phyloP scores from a whole-genome alignment of 2,797 vertebrate species.

The Orientallactaga sibirica region DNA sequence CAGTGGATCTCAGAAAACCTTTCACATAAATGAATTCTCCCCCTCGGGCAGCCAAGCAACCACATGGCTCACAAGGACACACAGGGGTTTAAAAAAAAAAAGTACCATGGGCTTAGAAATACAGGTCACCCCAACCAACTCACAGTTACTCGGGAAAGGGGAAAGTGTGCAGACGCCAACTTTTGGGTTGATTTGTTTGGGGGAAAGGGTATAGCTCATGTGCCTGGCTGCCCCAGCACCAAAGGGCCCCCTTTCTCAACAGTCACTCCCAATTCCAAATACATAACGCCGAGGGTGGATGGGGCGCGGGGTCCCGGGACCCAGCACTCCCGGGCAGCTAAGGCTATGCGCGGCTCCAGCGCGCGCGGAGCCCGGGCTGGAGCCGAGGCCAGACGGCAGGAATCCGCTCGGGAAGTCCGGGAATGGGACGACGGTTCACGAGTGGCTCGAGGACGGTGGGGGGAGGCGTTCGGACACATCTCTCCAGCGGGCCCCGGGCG shows the following conservation, averaged over 20 bases:
- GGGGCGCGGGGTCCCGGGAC: no score
- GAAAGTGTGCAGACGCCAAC: neutral
- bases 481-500: neutral
- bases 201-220: neutral
- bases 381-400: neutral
- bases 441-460: no score
- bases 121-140: neutral
- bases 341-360: no score
- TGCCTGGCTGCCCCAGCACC: neutral
- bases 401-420: neutral
- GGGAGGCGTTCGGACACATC: neutral
- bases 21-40: conserved; percentile 3
- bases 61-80: neutral
- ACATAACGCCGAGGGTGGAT: neutral
- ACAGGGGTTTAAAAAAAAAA: no score
- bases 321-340: neutral
- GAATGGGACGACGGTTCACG: neutral
- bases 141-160: neutral
- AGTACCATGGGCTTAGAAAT: neutral
- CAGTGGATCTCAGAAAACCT: neutral
- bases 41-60: neutral
- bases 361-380: no score
- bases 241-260: neutral
- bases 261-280: neutral
- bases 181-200: neutral